Base-by-base conservation (phyloP, 1,140 invertebrate genomes). In the Cataglyphis hispanica region DNA sequence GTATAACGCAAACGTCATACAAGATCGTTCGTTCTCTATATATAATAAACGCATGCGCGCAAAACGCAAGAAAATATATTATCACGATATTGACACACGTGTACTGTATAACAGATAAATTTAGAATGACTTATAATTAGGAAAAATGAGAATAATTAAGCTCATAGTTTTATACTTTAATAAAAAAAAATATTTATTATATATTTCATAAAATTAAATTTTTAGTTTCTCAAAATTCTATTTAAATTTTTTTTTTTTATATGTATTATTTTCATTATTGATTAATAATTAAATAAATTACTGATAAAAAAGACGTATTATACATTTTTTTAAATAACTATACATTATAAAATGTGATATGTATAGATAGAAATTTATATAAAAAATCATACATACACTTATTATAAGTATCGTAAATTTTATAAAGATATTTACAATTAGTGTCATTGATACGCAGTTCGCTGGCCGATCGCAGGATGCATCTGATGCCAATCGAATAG, bases 401-500 rank as follows among this genome's bases (percentile, higher is more conserved):
- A 50, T 43, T 43, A 1, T 43, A 46, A 10, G 46, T 50, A 25
- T 46, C 31, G 19, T 53, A 50, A 3, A n/a, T 11, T 56, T 16
- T 6, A 16, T 31, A 77, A 13, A 43, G 53, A 66, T 64, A 31
- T 16, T 75, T 75, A 22, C 11, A 19, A 4, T 76, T n/a, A 61
- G 3, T 43, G 40, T 46, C 60, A 50, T 78, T 40, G 19, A 31
- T 53, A 46, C 22, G 7, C 31, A 58, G 60, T 78, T 78, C 60
- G 60, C 43, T 78, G 75, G n/a, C 60, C 75, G 60, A 50, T 78
- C 8, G 7, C 16, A 6, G 7, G 19, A 63, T 46, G 7, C 58
- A n/a, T 78, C 5, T 5, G 74, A 46, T 6, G 53, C 34, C 77
- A 72, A 87, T 85, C 86, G 66, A 77, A 84, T 70, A 43, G 50